Conservation (phyloP, 2,888 invertebrate genomes). For the Campopleginae sp. region DNA sequence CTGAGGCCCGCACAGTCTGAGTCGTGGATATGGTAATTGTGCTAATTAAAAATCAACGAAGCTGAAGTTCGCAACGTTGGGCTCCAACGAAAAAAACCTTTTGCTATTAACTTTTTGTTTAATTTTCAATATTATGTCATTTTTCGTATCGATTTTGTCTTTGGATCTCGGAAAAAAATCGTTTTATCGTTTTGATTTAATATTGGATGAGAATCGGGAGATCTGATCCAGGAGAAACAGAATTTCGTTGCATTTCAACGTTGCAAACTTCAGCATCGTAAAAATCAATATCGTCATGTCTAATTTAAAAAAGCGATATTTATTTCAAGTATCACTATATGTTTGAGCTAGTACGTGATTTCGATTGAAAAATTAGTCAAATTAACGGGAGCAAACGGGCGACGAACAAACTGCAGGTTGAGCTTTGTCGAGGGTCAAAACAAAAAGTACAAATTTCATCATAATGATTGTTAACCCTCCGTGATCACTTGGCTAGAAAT, state of each 20-base stretch:
- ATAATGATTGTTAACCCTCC: neutral
- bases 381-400: neutral
- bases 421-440: neutral
- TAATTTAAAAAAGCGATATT: neutral
- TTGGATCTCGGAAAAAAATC: no score
- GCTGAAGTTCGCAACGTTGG: no score
- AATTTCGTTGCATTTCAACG: no score
- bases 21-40: neutral
- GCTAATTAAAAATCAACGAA: conserved; percentile 5
- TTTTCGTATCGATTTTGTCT: no score
- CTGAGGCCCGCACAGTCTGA: neutral
- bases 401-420: neutral
- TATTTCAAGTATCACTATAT: neutral
- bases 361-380: neutral
- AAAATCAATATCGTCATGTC: neutral
- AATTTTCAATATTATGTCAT: no score
- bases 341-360: neutral
- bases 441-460: neutral
- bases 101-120: no score
- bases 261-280: no score
- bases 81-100: no score
- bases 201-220: no score
- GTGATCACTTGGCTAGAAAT: no score
- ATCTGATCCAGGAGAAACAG: no score
- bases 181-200: no score